Evolutionary conservation across 2,888 invertebrate species (phyloP).

Genomic region (Drosophila borborema): DNA sequence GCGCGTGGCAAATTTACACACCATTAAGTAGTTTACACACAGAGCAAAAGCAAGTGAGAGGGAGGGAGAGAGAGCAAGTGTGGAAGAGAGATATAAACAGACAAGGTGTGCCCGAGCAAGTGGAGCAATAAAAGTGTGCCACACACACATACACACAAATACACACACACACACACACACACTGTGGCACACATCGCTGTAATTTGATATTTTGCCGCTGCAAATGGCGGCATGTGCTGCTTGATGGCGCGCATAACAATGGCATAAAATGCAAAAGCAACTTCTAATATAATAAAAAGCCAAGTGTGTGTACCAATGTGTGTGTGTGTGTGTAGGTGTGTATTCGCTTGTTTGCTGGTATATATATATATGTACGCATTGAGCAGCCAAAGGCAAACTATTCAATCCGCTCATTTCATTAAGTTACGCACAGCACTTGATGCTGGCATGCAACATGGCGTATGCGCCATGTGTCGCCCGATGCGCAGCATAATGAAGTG

Average conservation of each 20-base stretch:
- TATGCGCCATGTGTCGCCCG: constrained; percentile 68
- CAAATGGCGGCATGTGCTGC: constrained; percentile 68
- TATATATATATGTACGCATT: constrained; percentile 3
- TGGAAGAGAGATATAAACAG: constrained; percentile 8
- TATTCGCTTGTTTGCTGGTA: constrained; percentile 17
- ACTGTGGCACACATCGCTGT: constrained; percentile 31
- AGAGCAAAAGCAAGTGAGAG: constrained; percentile 10
- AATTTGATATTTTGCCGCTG: constrained; percentile 75
- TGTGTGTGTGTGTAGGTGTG: background rate
- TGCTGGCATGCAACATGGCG: constrained; percentile 61
- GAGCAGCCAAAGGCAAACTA: constrained; percentile 58
- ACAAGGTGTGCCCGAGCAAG: constrained; percentile 64
- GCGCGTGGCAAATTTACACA: constrained; percentile 81
- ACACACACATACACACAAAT: constrained; percentile 33
- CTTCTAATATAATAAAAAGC: constrained; percentile 74
- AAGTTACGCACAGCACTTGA: constrained; percentile 70
- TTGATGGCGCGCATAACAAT: constrained; percentile 61
- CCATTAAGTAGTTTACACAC: constrained; percentile 83
- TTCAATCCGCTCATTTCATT: constrained; percentile 81
- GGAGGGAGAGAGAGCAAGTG: background rate
- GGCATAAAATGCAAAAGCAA: constrained; percentile 46
- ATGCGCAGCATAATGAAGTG: constrained; percentile 77
- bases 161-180: constrained; percentile 22
- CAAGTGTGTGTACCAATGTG: constrained; percentile 1
- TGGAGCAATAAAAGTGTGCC: constrained; percentile 60